Evolutionary conservation across 2,888 invertebrate genomes (phyloP).

Genomic region (Nyleta sp.): DNA sequence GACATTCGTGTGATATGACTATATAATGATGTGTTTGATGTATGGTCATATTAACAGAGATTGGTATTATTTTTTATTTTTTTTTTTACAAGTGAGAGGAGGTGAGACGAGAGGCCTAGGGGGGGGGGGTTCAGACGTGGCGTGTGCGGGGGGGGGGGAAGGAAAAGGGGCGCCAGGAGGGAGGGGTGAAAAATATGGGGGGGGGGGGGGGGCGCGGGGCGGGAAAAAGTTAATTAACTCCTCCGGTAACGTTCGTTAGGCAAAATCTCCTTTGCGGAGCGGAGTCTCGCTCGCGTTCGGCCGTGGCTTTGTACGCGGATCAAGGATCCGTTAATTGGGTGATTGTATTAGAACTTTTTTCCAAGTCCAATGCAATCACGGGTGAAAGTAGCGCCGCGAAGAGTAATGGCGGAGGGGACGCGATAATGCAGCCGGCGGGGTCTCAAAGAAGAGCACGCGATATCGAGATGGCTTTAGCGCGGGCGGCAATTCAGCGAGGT

Average conservation of each 20-base stretch:
- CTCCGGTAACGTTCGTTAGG: constrained; percentile 72
- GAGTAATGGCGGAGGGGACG: constrained; percentile 42
- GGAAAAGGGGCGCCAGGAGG: neutral
- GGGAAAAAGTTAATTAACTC: constrained; percentile 72
- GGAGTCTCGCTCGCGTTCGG: constrained; percentile 60
- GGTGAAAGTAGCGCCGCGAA: constrained; percentile 65
- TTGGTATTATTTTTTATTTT: too few species aligned
- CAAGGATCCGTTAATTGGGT: constrained; percentile 72
- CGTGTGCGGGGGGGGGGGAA: constrained; percentile 2
- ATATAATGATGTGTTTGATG: too few species aligned
- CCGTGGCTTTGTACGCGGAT: constrained; percentile 67
- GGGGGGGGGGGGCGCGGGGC: constrained; percentile 1
- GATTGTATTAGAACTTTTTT: constrained; percentile 73
- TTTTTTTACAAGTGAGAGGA: too few species aligned
- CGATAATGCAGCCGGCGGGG: constrained; percentile 24
- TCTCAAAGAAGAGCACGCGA: constrained; percentile 26
- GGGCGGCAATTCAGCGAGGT: constrained; percentile 24
- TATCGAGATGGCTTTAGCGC: constrained; percentile 40
- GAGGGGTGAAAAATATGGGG: constrained; percentile 12
- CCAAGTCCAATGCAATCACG: constrained; percentile 71
- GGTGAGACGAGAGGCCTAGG: constrained; percentile 33
- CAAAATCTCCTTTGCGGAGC: constrained; percentile 69
- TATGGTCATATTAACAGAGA: too few species aligned
- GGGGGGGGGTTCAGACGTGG: neutral
- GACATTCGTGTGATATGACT: too few species aligned